Evolutionary conservation across 2,797 vertebrate genomes (phyloP).

Genomic region (Gymnoscopelus microlampas): DNA sequence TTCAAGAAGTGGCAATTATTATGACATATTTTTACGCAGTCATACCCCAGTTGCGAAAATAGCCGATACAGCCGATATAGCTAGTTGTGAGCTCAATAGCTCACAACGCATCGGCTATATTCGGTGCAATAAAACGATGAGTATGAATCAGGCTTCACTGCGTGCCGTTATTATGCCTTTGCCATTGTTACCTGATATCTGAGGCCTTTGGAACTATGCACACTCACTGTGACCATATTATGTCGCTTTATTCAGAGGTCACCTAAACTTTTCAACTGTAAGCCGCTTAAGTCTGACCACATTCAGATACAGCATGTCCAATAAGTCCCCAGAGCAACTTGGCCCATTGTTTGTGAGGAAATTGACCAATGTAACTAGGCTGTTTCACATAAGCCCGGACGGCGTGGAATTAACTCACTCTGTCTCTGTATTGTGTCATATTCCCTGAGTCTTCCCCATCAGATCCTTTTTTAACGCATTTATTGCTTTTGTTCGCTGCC

Average conservation of each 20-base stretch:
- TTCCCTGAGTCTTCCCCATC: slow-evolving; percentile 74
- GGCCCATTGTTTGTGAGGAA: slow-evolving; percentile 76
- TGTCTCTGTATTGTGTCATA: slow-evolving; percentile 75
- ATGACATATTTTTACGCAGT: background rate
- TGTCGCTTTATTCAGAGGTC: slow-evolving; percentile 81
- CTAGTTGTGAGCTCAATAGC: no score
- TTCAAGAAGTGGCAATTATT: slow-evolving; percentile 8
- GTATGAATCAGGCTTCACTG: background rate
- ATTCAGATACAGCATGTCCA: slow-evolving; percentile 80
- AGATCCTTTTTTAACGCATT: slow-evolving; percentile 67
- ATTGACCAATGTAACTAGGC: slow-evolving; percentile 81
- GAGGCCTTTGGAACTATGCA: slow-evolving; percentile 66
- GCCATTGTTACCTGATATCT: slow-evolving; percentile 66
- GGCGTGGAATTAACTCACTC: slow-evolving; percentile 71
- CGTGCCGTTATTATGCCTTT: background rate
- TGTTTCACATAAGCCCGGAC: slow-evolving; percentile 78
- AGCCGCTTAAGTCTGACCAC: slow-evolving; percentile 83
- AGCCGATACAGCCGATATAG: no score
- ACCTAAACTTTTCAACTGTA: slow-evolving; percentile 81
- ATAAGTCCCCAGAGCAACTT: slow-evolving; percentile 79
- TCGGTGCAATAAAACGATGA: no score
- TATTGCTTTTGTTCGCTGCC: slow-evolving; percentile 63
- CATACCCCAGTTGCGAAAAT: no score
- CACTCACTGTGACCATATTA: slow-evolving; percentile 68
- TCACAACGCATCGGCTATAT: no score